Evolutionary conservation across 2,797 vertebrate species (phyloP).

Genomic region (Parauchenoglanis ngamensis): DNA sequence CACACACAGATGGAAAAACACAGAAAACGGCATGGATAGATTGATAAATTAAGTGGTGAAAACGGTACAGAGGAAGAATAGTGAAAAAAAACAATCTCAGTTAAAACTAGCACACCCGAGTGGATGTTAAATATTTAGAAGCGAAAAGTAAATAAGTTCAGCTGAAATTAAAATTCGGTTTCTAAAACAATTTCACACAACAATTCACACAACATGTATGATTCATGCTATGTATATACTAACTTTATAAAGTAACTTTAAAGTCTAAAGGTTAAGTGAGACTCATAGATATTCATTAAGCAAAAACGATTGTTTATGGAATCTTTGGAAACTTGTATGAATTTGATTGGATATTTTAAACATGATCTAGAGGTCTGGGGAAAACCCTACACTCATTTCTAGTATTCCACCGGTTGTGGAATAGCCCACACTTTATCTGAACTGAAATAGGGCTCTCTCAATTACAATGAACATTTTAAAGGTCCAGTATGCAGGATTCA

Average conservation of each 20-base stretch:
- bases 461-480: background rate
- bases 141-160: background rate
- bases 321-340: background rate
- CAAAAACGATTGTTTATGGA: background rate
- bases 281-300: background rate
- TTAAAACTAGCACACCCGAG: background rate
- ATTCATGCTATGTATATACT: background rate
- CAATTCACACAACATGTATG: background rate
- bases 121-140: background rate
- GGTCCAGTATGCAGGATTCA: no score
- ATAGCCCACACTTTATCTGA: background rate
- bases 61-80: background rate
- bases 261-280: background rate
- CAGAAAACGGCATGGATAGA: background rate
- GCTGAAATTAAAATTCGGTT: background rate
- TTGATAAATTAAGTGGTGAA: background rate
- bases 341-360: background rate
- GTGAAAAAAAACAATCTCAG: background rate
- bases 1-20: slow-evolving; percentile 4
- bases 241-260: background rate
- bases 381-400: background rate
- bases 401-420: background rate
- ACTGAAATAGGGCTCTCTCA: background rate
- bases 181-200: no score
- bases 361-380: background rate